Percentiles rank a stretch among this genome's conserved stretches.
Conservation (phyloP, 2,797 vertebrate genomes). For the Fistularia tabacaria region DNA sequence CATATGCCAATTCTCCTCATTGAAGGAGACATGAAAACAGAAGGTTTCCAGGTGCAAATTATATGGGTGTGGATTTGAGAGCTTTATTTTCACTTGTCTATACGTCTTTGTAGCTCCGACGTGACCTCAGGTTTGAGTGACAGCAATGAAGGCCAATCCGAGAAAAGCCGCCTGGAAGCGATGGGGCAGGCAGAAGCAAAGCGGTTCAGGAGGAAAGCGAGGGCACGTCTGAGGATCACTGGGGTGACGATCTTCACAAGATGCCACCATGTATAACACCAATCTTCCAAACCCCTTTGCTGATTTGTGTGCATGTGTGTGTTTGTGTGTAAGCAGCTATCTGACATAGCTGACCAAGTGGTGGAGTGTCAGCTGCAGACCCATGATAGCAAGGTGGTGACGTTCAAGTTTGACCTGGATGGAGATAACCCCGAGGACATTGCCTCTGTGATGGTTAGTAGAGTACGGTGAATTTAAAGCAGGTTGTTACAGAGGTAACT, state of each 20-base stretch:
- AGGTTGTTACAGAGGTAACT: too few relatives aligned
- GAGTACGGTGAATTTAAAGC: not conserved
- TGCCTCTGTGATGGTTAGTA: slow-evolving; percentile 87
- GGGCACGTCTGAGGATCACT: slow-evolving; percentile 85
- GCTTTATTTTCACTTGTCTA: not conserved
- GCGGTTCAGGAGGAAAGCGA: slow-evolving; percentile 79
- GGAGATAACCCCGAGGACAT: slow-evolving; percentile 96
- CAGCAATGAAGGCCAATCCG: slow-evolving; percentile 79
- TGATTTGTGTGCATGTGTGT: not conserved
- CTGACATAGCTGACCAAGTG: slow-evolving; percentile 84
- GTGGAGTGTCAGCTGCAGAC: slow-evolving; percentile 96
- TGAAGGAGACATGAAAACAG: too few relatives aligned
- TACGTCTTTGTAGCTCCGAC: slow-evolving; percentile 82
- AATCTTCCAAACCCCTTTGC: not conserved
- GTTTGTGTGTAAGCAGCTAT: slow-evolving; percentile 71
- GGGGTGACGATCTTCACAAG: slow-evolving; percentile 68
- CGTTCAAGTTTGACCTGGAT: slow-evolving; percentile 93
- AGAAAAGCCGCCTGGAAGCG: slow-evolving; percentile 54
- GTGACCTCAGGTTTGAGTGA: slow-evolving; percentile 87
- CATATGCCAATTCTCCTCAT: too few relatives aligned
- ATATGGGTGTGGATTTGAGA: too few relatives aligned
- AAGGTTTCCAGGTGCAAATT: too few relatives aligned
- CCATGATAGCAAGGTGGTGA: slow-evolving; percentile 95
- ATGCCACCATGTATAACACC: not conserved
- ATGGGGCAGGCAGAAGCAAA: slow-evolving; percentile 61